A percentile compares a stretch with the other conserved stretches of the same genome.
Evolutionary conservation across 2,888 invertebrate genomes (phyloP).

Genomic region (Gisinianus flammeolus): DNA sequence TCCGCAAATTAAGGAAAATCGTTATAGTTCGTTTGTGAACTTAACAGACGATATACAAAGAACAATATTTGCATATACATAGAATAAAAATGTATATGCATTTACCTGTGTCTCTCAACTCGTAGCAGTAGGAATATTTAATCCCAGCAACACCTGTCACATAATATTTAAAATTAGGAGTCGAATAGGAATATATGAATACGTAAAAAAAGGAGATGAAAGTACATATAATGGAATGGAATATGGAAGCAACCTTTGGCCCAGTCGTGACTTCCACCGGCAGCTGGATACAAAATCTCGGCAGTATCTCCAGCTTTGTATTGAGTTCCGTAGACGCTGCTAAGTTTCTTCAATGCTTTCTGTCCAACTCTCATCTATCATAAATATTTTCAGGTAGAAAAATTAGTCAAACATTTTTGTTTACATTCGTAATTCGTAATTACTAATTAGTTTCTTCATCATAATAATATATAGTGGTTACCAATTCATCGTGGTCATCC

Average conservation of each 20-base stretch:
- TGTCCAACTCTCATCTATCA: slow-evolving; percentile 51
- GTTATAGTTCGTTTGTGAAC: too few relatives aligned
- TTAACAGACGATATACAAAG: too few relatives aligned
- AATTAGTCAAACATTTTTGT: neutral
- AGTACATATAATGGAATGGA: neutral
- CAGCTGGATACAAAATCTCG: slow-evolving; percentile 59
- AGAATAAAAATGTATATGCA: too few relatives aligned
- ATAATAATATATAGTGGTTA: slow-evolving; percentile 26
- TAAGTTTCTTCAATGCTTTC: slow-evolving; percentile 60
- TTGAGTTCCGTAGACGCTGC: slow-evolving; percentile 60
- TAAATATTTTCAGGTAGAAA: neutral
- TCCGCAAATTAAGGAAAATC: too few relatives aligned
- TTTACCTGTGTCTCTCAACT: slow-evolving; percentile 52
- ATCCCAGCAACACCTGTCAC: slow-evolving; percentile 48
- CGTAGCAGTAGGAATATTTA: slow-evolving; percentile 54
- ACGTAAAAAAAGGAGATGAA: neutral
- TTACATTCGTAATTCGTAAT: neutral
- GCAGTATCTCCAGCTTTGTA: slow-evolving; percentile 61
- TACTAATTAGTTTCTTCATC: neutral
- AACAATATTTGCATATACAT: too few relatives aligned
- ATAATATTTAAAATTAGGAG: too few relatives aligned
- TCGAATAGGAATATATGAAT: neutral
- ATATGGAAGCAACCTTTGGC: slow-evolving; percentile 46
- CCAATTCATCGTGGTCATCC: slow-evolving; percentile 57
- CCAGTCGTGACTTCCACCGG: slow-evolving; percentile 57